Base-by-base conservation (phyloP, 2,113 vertebrate genomes). In the Xiphophorus couchianus region DNA sequence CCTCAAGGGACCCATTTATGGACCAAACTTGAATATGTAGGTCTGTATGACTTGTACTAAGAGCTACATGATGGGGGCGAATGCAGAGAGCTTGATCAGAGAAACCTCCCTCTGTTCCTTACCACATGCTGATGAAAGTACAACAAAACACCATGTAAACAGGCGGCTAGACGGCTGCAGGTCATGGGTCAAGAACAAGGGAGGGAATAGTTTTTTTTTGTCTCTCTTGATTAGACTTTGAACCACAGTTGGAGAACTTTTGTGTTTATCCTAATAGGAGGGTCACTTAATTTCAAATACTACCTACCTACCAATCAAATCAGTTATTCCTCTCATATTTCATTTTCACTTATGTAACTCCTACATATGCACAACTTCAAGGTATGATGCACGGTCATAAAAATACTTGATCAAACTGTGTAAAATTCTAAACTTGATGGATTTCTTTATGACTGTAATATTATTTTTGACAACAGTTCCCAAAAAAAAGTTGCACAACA, bases 121-220 rank as follows among this genome's bases (percentile, higher is more conserved):
- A 85, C 72, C 77, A 76, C 83, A 84, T 51, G 76, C 76, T 83
- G 86, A 71, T 90, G 73, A 64, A 86, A 88, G 82, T 72, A 86
- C 88, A 88, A 83, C 82, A 84, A 74, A 85, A 63, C 81, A 74
- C 51, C 86, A 75, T 75, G 78, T 89, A 91, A 94, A 93, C 90
- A 93, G 81, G 80, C 88, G 86, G 76, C 71, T 8, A 37, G 71
- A 30, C n/a, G 44, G 78, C 84, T 74, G 62, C 68, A 84, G 70
- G 81, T 81, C 78, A 39, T 73, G 63, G 73, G 82, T 88, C 84
- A 85, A 66, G 48, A 81, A 71, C 35, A 44, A 78, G 58, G 69
- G 51, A 67, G 44, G 37, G 35, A 28, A 27, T 42, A 22, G 5
- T 66, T 27, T 11, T 65, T 30, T 66, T 65, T 25, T 12, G 66